These are phyloP conservation scores for Glandiceps talaboti DNA, from an alignment of 53 echinoderm and acorn worm species.

Conservation along the genomic window DNA sequence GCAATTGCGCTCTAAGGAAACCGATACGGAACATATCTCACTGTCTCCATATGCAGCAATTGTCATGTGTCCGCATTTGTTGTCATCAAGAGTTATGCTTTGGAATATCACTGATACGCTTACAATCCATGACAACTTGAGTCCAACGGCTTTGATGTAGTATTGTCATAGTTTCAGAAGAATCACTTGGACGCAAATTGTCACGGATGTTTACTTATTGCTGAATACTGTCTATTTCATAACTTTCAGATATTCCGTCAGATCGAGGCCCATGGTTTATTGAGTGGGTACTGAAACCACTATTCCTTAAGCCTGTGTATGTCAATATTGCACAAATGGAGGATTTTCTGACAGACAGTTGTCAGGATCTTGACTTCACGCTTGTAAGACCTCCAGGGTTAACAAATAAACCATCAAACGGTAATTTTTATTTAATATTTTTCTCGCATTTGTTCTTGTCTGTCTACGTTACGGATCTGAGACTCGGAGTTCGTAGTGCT, in stretches of 20 bases:
- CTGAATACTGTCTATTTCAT: neutral
- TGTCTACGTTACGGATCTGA: no score
- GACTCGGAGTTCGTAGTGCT: neutral
- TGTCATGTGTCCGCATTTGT: no score
- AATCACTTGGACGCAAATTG: neutral
- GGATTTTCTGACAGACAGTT: constrained; percentile 31
- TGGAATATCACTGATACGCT: no score
- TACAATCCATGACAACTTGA: no score
- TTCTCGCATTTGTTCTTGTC: no score
- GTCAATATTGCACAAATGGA: constrained; percentile 53
- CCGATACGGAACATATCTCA: no score
- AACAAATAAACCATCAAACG: constrained; percentile 31
- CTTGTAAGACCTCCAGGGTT: constrained; percentile 61
- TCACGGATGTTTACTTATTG: neutral
- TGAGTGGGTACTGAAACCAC: constrained; percentile 36
- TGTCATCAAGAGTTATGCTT: no score
- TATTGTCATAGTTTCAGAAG: no score
- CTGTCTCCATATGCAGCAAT: no score
- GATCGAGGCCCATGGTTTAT: constrained; percentile 16
- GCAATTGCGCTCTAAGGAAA: no score
- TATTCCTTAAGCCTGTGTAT: constrained; percentile 25
- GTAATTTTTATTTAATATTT: no score
- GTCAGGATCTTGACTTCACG: constrained; percentile 63
- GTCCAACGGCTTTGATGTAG: no score
- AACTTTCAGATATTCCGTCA: constrained; percentile 29